Conservation (phyloP, 2,888 invertebrate genomes). For the Linnaemya tessellans region DNA sequence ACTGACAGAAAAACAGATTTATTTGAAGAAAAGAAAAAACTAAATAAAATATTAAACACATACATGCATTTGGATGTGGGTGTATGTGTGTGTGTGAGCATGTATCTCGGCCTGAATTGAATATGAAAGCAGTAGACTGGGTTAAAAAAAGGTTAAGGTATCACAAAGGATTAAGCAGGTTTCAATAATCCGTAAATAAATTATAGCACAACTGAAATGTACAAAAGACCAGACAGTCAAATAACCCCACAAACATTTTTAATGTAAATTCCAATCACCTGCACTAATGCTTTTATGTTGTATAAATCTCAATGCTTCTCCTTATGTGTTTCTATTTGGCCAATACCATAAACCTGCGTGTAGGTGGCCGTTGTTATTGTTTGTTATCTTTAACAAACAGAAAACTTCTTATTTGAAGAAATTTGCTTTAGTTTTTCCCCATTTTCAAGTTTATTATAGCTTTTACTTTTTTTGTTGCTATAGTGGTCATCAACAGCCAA, state of each 20-base stretch:
- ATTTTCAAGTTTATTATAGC: conserved; percentile 23
- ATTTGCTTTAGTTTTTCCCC: conserved; percentile 11
- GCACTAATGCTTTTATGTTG: no score
- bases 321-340: conserved; percentile 7
- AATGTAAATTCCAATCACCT: background rate
- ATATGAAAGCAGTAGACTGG: background rate
- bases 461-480: conserved; percentile 19
- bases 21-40: conserved; percentile 11
- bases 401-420: conserved; percentile 46
- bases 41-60: no score
- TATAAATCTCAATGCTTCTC: conserved; percentile 14
- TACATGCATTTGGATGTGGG: no score
- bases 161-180: conserved; percentile 65
- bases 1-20: conserved; percentile 42
- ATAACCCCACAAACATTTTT: background rate
- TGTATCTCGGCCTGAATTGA: background rate
- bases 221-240: conserved; percentile 42
- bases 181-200: conserved; percentile 69
- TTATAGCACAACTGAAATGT: conserved; percentile 56
- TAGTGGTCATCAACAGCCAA: conserved; percentile 43
- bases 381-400: conserved; percentile 70
- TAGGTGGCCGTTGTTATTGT: conserved; percentile 41
- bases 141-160: conserved; percentile 67
- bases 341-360: background rate
- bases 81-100: background rate